Conservation (phyloP, 2,888 invertebrate species). For the Chloromyia formosa region DNA sequence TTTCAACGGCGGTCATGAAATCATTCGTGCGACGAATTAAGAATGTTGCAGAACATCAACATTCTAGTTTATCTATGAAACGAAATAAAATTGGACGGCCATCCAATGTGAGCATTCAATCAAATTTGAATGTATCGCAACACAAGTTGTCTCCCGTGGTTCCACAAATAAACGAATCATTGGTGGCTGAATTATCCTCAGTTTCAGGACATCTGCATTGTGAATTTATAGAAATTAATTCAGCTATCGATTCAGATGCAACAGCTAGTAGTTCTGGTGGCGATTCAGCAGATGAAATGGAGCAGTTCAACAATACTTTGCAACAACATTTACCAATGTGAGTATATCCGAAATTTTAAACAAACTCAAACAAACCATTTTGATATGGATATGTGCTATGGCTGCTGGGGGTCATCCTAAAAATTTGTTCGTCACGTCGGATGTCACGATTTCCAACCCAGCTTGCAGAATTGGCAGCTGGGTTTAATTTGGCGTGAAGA, state of each 20-base stretch:
- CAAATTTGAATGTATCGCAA: conserved; percentile 22
- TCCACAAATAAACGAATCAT: conserved; percentile 63
- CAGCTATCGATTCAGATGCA: conserved; percentile 88
- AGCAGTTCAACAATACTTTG: conserved; percentile 78
- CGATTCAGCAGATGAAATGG: conserved; percentile 91
- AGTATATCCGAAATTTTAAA: conserved; percentile 65
- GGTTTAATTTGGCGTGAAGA: too few relatives aligned
- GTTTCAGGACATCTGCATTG: conserved; percentile 78
- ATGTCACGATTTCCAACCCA: too few relatives aligned
- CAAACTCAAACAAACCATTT: neutral
- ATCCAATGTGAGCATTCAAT: conserved; percentile 43
- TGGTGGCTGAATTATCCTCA: conserved; percentile 71
- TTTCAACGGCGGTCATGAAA: conserved; percentile 67
- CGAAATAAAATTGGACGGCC: conserved; percentile 36
- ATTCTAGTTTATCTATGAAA: conserved; percentile 54
- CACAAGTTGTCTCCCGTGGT: conserved; percentile 54
- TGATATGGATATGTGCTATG: neutral
- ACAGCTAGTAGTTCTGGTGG: conserved; percentile 94
- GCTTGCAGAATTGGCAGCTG: too few relatives aligned
- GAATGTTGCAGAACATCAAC: conserved; percentile 58
- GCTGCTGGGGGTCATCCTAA: too few relatives aligned
- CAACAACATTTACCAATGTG: conserved; percentile 82
- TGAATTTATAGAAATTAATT: conserved; percentile 78
- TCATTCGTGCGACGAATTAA: conserved; percentile 64
- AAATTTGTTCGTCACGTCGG: too few relatives aligned